These are phyloP conservation scores for Xiphophorus couchianus DNA, from an alignment of 2,113 vertebrate species.

Conservation along the genomic window DNA sequence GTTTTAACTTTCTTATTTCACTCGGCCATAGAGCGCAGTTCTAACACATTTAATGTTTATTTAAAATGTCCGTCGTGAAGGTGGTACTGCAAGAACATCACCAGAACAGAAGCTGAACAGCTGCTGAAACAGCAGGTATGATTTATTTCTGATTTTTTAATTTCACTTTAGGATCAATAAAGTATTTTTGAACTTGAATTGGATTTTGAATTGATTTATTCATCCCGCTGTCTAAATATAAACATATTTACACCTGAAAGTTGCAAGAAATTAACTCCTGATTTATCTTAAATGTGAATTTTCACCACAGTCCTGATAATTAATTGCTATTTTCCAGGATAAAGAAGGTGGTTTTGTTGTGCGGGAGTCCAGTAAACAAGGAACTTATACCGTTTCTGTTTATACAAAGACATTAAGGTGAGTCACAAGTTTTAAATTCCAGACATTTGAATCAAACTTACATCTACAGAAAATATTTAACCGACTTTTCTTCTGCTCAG, in stretches of 20 bases:
- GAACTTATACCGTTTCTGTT: slow-evolving; percentile 86
- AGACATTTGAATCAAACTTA: neutral
- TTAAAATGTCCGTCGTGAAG: slow-evolving; percentile 54
- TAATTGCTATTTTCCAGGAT: slow-evolving; percentile 66
- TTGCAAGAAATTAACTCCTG: neutral
- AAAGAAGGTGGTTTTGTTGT: slow-evolving; percentile 89
- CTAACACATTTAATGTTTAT: neutral
- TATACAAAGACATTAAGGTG: slow-evolving; percentile 82
- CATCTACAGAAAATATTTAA: neutral
- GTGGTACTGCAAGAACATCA: slow-evolving; percentile 90
- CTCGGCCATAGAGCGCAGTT: neutral
- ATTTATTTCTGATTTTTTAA: no score
- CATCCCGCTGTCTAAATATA: neutral
- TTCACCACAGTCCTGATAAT: neutral
- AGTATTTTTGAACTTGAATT: no score
- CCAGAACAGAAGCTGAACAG: slow-evolving; percentile 86
- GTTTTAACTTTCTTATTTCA: slow-evolving; percentile 47
- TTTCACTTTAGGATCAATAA: no score
- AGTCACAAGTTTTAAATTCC: slow-evolving; percentile 7
- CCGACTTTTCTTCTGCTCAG: slow-evolving; percentile 12
- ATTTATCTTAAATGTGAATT: neutral
- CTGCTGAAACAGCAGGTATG: slow-evolving; percentile 86
- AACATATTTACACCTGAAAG: neutral
- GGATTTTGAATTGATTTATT: no score
- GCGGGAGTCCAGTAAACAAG: slow-evolving; percentile 87